Conservation (phyloP, 92 coral and sea anemone species). For the Actinostola sp. region DNA sequence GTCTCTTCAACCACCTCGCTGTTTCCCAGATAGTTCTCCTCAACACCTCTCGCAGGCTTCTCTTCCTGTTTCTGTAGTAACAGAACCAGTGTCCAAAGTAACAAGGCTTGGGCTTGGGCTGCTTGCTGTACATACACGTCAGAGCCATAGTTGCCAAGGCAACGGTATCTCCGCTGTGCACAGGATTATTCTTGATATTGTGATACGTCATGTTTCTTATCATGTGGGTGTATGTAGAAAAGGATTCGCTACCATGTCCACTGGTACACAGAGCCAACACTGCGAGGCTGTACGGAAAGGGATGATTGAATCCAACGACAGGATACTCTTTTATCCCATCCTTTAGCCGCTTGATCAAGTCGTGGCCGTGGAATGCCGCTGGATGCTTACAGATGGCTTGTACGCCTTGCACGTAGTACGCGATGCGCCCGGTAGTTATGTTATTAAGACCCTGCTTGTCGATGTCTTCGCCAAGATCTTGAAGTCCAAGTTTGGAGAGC, state of each 20-base stretch:
- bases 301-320: constrained; percentile 52
- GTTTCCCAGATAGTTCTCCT: constrained; percentile 17
- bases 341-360: constrained; percentile 55
- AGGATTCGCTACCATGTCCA: constrained; percentile 16
- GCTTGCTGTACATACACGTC: constrained; percentile 54
- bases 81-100: neutral
- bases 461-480: constrained; percentile 30
- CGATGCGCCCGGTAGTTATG: constrained; percentile 65
- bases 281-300: constrained; percentile 67
- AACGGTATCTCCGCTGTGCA: constrained; percentile 51
- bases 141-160: constrained; percentile 76
- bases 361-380: constrained; percentile 42
- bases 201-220: neutral
- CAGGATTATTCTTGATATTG: constrained; percentile 5
- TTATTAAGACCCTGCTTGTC: constrained; percentile 31
- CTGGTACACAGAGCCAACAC: constrained; percentile 71
- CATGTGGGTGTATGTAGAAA: neutral
- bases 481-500: constrained; percentile 32
- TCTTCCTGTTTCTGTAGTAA: neutral
- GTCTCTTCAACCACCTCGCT: constrained; percentile 28
- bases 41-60: constrained; percentile 7
- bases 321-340: constrained; percentile 47
- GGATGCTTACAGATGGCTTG: constrained; percentile 70
- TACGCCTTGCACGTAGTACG: constrained; percentile 70
- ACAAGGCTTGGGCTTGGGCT: constrained; percentile 7